Percentiles rank a stretch among this genome's conserved stretches.
Evolutionary conservation across 2,113 vertebrate species (phyloP).

Genomic region (Prochilodus magdalenae): DNA sequence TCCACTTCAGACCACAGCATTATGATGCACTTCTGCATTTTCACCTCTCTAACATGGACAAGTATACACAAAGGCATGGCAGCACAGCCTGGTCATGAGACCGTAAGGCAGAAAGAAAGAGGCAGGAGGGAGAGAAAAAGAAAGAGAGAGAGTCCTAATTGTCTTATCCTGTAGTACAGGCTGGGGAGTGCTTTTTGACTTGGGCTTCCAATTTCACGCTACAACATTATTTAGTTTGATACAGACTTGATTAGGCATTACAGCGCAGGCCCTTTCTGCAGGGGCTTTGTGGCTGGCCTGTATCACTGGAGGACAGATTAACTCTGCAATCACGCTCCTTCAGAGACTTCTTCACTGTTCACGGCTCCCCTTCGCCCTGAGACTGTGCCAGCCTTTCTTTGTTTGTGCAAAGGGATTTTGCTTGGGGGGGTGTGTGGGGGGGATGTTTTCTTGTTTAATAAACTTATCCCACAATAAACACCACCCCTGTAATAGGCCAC

Average conservation of each 20-base stretch:
- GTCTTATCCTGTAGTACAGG: constrained; percentile 76
- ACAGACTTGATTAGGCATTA: constrained; percentile 80
- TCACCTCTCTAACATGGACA: background rate
- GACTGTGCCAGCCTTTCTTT: constrained; percentile 44
- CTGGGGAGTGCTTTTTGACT: constrained; percentile 74
- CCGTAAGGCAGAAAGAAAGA: constrained; percentile 43
- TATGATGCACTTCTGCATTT: too few relatives aligned
- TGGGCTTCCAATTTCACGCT: constrained; percentile 77
- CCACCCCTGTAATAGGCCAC: constrained; percentile 21
- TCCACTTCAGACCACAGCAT: too few relatives aligned
- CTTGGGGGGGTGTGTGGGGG: constrained; percentile 17
- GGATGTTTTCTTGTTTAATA: constrained; percentile 43
- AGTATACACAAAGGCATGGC: constrained; percentile 14
- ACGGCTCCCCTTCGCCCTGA: constrained; percentile 35
- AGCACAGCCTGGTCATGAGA: constrained; percentile 39
- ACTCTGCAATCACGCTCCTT: constrained; percentile 70
- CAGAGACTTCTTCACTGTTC: constrained; percentile 60
- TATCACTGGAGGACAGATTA: constrained; percentile 77
- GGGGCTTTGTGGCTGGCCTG: constrained; percentile 66
- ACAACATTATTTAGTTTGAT: constrained; percentile 79
- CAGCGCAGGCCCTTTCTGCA: constrained; percentile 49
- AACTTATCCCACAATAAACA: constrained; percentile 38
- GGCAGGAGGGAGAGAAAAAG: constrained; percentile 46
- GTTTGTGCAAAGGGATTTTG: constrained; percentile 53
- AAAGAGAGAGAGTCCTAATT: constrained; percentile 57